Evolutionary conservation across 2,797 vertebrate species (phyloP), one percentile per base, ranked within the genome.

Genomic region (Chelmon rostratus): DNA sequence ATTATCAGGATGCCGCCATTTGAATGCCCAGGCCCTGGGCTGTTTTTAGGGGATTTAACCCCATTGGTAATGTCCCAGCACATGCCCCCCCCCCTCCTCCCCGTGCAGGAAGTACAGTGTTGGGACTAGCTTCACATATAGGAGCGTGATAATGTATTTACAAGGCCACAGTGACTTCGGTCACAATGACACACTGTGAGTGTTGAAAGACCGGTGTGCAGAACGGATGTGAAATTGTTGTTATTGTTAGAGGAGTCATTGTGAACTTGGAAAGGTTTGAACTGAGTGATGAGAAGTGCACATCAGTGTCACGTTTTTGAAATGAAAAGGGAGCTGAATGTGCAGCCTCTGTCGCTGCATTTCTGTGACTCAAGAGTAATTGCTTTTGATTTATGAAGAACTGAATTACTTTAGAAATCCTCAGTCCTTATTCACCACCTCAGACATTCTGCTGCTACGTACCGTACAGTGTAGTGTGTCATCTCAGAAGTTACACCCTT

Each of bases 1-100:
- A 87, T 85, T 83, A 82, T 89, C 58, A 65, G 63, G 57, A 82
- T 73, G 78, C 35, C 78, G 71, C 83, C 13, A 53, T 75, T 64
- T 81, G 44, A 82, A 82, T 23, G 23, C 13, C 53, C 25, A 31
- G 38, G 19, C 66, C 25, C 8, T 16, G 25, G 38, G 47, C 33
- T 66, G 64, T 73, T 75, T 83, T 82, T 33, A 69, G 59, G 42
- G 66, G 54, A 73, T 72, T 77, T 59, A 82, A 62, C 25, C 46
- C 68, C 13, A 5, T 54, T 8, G 25, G 25, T 77, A 74, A 72
- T 68, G 19, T 53, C 31, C 19, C 49, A 58, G 71, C 31, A 16
- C 54, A 66, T 77, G 50, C 63, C 82, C 35, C 74, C 79, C 82
- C 76, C 69, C 31, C 78, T n/a, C n/a, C n/a, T n/a, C n/a, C 57